Percentiles rank a stretch among this genome's conserved stretches.
phyloP scores from a whole-genome alignment of 2,113 vertebrate species.

The Ptychochromis oligacanthus region DNA sequence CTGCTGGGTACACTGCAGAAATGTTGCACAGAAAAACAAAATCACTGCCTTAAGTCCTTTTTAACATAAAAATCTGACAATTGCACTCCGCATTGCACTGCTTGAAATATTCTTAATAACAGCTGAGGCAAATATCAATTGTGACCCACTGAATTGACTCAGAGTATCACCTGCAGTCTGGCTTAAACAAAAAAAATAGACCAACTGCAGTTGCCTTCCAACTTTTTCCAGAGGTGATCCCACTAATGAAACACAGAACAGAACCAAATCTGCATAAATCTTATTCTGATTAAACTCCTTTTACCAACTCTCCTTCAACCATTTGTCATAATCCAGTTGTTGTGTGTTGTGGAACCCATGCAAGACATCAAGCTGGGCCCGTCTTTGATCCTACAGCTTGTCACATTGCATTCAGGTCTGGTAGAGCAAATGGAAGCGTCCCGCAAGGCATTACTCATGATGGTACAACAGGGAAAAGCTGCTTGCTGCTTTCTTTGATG shows the following conservation, averaged over 20 bases:
- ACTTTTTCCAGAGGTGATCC: neutral
- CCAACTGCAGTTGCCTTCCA: neutral
- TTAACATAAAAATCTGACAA: neutral
- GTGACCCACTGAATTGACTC: neutral
- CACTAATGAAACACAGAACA: slow-evolving; percentile 4
- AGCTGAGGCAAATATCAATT: neutral
- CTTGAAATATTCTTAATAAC: neutral
- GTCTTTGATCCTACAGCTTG: slow-evolving; percentile 58
- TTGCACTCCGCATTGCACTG: neutral
- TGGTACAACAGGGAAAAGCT: slow-evolving; percentile 54
- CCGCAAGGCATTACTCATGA: slow-evolving; percentile 64
- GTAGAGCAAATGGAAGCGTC: slow-evolving; percentile 52
- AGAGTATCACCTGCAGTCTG: neutral
- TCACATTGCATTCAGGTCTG: slow-evolving; percentile 56
- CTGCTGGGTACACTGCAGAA: neutral
- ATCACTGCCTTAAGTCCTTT: neutral
- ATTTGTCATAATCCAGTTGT: slow-evolving; percentile 17
- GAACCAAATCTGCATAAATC: neutral
- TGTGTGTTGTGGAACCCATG: slow-evolving; percentile 7
- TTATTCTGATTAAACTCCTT: neutral
- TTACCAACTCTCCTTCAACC: neutral
- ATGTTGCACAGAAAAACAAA: neutral
- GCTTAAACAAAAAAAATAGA: neutral
- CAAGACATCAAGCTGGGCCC: slow-evolving; percentile 18
- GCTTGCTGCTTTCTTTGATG: slow-evolving; percentile 67